phyloP scores from a whole-genome alignment of 2,797 vertebrate species.

The Pelobates cultripes region DNA sequence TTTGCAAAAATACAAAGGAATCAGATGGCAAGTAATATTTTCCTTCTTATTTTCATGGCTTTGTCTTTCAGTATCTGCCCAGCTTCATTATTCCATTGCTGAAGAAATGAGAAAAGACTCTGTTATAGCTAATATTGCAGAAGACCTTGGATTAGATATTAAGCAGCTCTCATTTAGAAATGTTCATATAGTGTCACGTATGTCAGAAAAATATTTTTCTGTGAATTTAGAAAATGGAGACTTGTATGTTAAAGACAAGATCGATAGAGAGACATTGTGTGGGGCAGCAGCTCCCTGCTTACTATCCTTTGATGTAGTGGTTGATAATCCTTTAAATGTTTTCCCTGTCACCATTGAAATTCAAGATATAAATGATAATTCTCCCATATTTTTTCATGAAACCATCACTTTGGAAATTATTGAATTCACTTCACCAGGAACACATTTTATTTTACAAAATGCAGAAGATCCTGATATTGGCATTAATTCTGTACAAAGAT shows the following conservation, averaged over 20 bases:
- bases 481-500: constrained; percentile 60
- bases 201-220: constrained; percentile 40
- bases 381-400: constrained; percentile 58
- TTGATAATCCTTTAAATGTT: constrained; percentile 74
- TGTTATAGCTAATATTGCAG: constrained; percentile 79
- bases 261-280: constrained; percentile 63
- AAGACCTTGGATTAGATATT: constrained; percentile 71
- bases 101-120: constrained; percentile 80
- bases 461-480: constrained; percentile 65
- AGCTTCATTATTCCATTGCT: constrained; percentile 79
- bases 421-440: constrained; percentile 56
- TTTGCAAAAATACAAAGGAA: constrained; percentile 3
- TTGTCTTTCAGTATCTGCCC: constrained; percentile 57
- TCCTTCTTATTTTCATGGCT: constrained; percentile 40
- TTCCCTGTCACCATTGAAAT: constrained; percentile 69
- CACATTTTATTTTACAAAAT: constrained; percentile 63
- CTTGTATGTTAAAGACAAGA: constrained; percentile 41
- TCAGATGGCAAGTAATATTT: constrained; percentile 46
- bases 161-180: constrained; percentile 36
- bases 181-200: constrained; percentile 6
- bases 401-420: constrained; percentile 59
- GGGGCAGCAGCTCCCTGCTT: constrained; percentile 58
- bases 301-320: constrained; percentile 73
- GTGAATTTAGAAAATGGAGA: constrained; percentile 34
- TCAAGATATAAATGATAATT: constrained; percentile 66